Base-by-base conservation (phyloP, 2,888 invertebrate genomes). In the Luperina testacea region DNA sequence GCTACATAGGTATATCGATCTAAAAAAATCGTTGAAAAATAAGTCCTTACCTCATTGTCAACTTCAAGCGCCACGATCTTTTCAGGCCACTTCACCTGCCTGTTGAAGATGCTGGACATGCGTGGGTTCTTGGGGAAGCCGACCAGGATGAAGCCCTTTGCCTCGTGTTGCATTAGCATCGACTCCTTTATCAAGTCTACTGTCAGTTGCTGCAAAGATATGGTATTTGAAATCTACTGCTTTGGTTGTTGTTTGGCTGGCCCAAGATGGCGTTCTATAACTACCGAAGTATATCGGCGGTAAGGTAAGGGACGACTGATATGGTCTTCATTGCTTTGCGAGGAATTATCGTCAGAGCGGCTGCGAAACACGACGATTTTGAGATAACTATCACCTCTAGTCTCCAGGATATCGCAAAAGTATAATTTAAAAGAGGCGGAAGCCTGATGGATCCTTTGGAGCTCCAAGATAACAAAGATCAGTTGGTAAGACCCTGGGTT, bases 151-250 rank as follows among this genome's bases (percentile, higher is more conserved):
- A 96, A 97, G 0, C 97, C 97, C 64, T 95, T 96, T 0, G 96
- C 94, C 2, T 95, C 95, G 64, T 95, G 93, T 73, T 95, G 94
- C 82, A 90, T 88, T 78, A 97, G 91, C 96, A 97, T 97, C 69
- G 96, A 94, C 90, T 97, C 97, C 88, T 97, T 97, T 83, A 97
- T 95, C 78, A 97, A 91, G 87, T 97, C 97, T 45, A 97, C 95
- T 83, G 97, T 96, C 71, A 97, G 87, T 94, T 96, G 96, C 97
- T 97, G 91, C 4, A 92, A 92, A 42, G 3, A 11, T 5, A 13
- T 51, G 1, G 0, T n/a, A n/a, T 59, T 1, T 68, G 17, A 51
- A 57, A n/a, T n/a, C 2, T 63, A 32, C 15, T 78, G 24, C 17
- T 51, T 20, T 32, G 42, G 0, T 15, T 15, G 11, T 53, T 32